phyloP scores from a whole-genome alignment of 2,113 vertebrate genomes.

The Gambusia holbrooki region DNA sequence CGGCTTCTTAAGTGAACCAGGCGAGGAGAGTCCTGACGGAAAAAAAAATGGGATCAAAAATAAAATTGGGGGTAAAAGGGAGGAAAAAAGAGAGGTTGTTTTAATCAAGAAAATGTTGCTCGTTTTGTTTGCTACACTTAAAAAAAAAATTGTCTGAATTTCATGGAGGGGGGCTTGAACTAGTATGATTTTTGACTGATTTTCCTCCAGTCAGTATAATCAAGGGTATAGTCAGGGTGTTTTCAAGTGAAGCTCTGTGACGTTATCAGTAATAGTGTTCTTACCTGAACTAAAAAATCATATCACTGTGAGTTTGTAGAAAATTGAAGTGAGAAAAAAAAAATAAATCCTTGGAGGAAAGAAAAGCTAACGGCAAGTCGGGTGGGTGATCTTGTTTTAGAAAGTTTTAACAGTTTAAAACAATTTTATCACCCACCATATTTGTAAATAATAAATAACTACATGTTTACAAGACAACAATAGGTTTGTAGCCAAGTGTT shows the following conservation, averaged over 20 bases:
- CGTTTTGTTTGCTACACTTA: conserved; percentile 48
- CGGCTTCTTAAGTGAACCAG: conserved; percentile 97
- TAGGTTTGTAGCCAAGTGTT: too few relatives aligned
- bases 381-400: neutral
- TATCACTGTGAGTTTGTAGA: neutral
- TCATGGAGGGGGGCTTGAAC: conserved; percentile 56
- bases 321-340: neutral
- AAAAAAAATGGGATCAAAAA: conserved; percentile 64
- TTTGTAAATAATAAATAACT: too few relatives aligned
- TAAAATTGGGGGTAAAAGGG: conserved; percentile 60
- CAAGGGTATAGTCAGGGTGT: conserved; percentile 7
- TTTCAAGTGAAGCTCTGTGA: neutral
- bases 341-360: neutral
- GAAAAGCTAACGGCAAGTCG: neutral
- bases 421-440: too few relatives aligned
- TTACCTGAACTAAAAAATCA: neutral
- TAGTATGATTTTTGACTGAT: conserved; percentile 40
- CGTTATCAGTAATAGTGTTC: neutral
- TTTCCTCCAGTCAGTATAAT: conserved; percentile 33
- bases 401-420: neutral
- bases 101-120: conserved; percentile 73
- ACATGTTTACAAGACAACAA: too few relatives aligned
- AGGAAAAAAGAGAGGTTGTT: conserved; percentile 73
- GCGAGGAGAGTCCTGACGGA: conserved; percentile 88
- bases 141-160: conserved; percentile 33